Base-by-base conservation (phyloP, 2,113 vertebrate species). In the Mesembrinibis cayennensis region DNA sequence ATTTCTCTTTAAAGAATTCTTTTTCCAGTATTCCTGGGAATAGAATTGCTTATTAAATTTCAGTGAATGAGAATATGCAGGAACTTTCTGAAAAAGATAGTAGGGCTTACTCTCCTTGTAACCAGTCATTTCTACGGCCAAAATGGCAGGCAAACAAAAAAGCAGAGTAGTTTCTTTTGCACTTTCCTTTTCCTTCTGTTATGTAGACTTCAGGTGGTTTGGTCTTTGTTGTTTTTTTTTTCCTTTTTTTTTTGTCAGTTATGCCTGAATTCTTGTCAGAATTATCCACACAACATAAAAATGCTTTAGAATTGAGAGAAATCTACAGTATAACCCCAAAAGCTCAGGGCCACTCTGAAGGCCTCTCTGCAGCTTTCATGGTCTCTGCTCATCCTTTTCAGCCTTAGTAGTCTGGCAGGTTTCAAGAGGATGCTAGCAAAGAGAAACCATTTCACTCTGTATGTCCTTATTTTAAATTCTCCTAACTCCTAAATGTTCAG, bases 191-290 rank as follows among this genome's bases (percentile, higher is more conserved):
- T 63, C 14, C 13, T 74, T 82, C 47, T 40, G 9, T n/a, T 61
- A 44, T 22, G 8, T 27, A 69, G n/a, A 65, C 2, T 32, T 82
- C 20, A 62, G 16, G 11, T 34, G 29, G 6, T 18, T 61, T 61
- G 20, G 8, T 4, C 5, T 29, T 27, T 21, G 1, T 15, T 26
- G 23, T 2, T 5, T 17, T 21, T 11, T 9, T 19, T 4, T 5
- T 27, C 27, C 9, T 13, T 44, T 32, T 40, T 34, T 36, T 6
- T 47, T 58, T 6, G 8, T 29, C 58, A 44, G 7, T 59, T 74
- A 38, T 36, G 8, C 7, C 10, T 52, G 9, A 61, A 23, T 55
- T 82, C 13, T 62, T 67, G 12, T 50, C 23, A 45, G 36, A 79
- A 56, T 72, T 19, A 69, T 25, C 26, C 19, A 56, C 40, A 13